These are phyloP conservation scores for Meloidogyne chitwoodi DNA, from an alignment of 1,140 invertebrate species.

Conservation along the genomic window DNA sequence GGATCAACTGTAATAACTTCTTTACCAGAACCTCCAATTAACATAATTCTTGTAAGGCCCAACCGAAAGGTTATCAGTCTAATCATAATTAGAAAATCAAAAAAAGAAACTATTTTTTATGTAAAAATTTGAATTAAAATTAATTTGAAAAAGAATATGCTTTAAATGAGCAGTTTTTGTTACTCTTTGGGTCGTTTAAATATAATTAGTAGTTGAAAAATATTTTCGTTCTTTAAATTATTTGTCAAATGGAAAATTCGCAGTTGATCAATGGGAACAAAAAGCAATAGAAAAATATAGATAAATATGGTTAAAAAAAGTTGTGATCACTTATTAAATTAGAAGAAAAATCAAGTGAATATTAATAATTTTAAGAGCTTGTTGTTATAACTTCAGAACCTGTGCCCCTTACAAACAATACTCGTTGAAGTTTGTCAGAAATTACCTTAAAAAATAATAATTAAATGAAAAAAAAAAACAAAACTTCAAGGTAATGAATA, in stretches of 20 bases:
- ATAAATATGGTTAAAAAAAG: neutral
- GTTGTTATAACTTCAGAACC: constrained; percentile 98
- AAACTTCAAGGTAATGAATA: constrained; percentile 47
- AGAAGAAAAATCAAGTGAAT: neutral
- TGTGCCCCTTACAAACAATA: constrained; percentile 92
- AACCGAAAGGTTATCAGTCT: too few species aligned
- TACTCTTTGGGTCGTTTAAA: too few species aligned
- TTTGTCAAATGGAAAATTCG: neutral
- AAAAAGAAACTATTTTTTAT: too few species aligned
- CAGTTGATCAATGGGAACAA: neutral
- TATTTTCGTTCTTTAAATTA: neutral
- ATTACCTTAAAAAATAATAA: constrained; percentile 94
- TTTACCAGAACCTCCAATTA: constrained; percentile 91
- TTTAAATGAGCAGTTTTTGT: too few species aligned
- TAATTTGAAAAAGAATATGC: too few species aligned
- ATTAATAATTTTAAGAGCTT: constrained; percentile 74
- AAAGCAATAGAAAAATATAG: neutral
- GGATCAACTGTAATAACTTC: constrained; percentile 99
- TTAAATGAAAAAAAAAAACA: constrained; percentile 63
- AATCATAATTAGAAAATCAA: too few species aligned
- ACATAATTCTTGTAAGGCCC: constrained; percentile 88
- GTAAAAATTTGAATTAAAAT: too few species aligned
- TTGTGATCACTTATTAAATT: neutral
- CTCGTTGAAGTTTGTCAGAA: constrained; percentile 89
- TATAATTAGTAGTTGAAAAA: too few species aligned